Base-by-base conservation (phyloP, 2,113 vertebrate genomes). In the Microtus ochrogaster region DNA sequence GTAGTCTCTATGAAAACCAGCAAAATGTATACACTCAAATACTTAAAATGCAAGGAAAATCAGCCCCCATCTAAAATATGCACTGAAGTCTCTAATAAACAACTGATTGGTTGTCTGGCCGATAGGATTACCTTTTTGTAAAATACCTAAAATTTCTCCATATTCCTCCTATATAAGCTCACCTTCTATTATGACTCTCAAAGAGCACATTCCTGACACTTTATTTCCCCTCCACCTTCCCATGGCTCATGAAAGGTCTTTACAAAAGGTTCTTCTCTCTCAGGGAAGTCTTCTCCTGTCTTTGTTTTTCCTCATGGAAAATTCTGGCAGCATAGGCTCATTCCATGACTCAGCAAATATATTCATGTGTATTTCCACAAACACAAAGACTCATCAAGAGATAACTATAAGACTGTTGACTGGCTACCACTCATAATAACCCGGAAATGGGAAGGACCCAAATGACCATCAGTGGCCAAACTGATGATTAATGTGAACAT, bases 231-330 rank as follows among this genome's bases (percentile, higher is more conserved):
- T 70, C 33, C 78, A 4, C 86, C 61, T 89, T 49, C 78, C 82
- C 61, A 7, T 1, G 2, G 36, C 24, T 41, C 33, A 61, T 47
- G 39, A 33, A 5, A 16, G 26, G 19, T 84, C 76, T 88, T 94
- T 88, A 16, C 39, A 65, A 84, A 82, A 58, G 11, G 4, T 65
- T 92, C 7, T 39, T 92, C 24, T 58, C 7, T 19, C 21, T 84
- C 30, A 91, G 8, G n/a, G 61, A 95, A 92, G 33, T 87, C 41
- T 41, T 83, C 55, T 72, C 28, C 39, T 76, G 72, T 92, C 39
- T 24, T 93, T 93, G 68, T 17, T 87, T 90, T 68, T 74, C 73
- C 28, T 85, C 86, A 30, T 73, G 17, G 61, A 89, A 94, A 91
- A 11, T 70, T 89, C 6, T 79, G 10, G 61, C 24, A 94, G 30